These are phyloP conservation scores for Scotopteryx bipunctaria DNA, from an alignment of 2,888 invertebrate species.

Conservation along the genomic window DNA sequence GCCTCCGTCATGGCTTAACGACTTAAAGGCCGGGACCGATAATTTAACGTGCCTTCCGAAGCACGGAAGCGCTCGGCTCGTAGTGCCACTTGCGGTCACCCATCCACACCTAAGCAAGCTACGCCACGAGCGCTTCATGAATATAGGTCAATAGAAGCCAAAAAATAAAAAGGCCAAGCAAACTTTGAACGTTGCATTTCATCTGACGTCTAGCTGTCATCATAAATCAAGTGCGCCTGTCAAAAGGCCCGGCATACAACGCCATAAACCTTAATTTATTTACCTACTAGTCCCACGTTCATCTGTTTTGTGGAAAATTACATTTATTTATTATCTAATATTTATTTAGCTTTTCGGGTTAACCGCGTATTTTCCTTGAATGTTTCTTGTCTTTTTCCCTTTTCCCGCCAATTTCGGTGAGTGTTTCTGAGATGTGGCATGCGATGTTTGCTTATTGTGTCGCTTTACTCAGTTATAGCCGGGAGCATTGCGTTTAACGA, in stretches of 20 bases:
- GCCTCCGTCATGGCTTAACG: too few relatives aligned
- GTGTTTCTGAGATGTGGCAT: neutral
- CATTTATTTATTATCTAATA: constrained; percentile 26
- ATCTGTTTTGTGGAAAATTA: constrained; percentile 38
- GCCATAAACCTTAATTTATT: constrained; percentile 36
- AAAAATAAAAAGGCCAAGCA: too few relatives aligned
- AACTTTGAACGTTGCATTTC: too few relatives aligned
- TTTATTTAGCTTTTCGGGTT: constrained; percentile 1
- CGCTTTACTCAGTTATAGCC: neutral
- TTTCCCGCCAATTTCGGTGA: neutral
- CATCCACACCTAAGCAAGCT: too few relatives aligned
- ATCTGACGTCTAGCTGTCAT: too few relatives aligned
- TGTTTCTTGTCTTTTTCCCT: neutral
- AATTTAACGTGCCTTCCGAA: too few relatives aligned
- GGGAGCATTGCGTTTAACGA: too few relatives aligned
- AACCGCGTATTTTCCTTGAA: neutral
- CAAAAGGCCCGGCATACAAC: neutral
- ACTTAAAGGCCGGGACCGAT: too few relatives aligned
- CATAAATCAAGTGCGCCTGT: neutral
- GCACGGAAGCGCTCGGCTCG: too few relatives aligned
- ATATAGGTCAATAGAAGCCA: too few relatives aligned
- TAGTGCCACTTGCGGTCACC: too few relatives aligned
- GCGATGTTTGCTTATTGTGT: neutral
- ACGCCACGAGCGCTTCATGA: too few relatives aligned
- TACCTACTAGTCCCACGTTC: constrained; percentile 31